Percentiles rank a stretch among this genome's conserved stretches.
Evolutionary conservation across 2,797 vertebrate species (phyloP).

Genomic region (Sphenodon punctatus): DNA sequence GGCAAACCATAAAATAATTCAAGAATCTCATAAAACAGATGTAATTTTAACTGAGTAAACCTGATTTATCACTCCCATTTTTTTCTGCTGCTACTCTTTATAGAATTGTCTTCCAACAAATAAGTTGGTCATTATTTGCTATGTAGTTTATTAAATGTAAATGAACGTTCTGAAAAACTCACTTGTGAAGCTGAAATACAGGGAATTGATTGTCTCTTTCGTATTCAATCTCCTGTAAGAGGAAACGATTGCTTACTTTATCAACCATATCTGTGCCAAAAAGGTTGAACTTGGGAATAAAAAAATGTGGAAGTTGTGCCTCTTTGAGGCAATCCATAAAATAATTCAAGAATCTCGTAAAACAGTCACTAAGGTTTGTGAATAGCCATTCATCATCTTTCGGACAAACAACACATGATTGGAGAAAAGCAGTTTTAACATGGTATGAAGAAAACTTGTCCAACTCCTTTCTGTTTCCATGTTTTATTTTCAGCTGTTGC

Average conservation of each 20-base stretch:
- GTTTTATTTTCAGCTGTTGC: constrained; percentile 68
- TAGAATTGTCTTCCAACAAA: background rate
- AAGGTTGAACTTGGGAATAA: constrained; percentile 74
- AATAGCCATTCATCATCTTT: constrained; percentile 60
- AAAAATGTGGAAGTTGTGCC: constrained; percentile 66
- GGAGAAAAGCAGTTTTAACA: constrained; percentile 75
- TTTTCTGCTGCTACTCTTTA: background rate
- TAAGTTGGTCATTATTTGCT: background rate
- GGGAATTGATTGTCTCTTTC: constrained; percentile 70
- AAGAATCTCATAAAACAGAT: constrained; percentile 69
- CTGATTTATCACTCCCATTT: too few species aligned
- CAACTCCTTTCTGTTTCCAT: constrained; percentile 33
- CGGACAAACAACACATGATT: constrained; percentile 44
- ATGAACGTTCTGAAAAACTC: background rate
- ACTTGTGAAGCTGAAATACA: constrained; percentile 51
- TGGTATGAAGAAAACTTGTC: constrained; percentile 74
- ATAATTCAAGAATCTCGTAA: constrained; percentile 53
- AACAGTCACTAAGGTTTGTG: constrained; percentile 50
- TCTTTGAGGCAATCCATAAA: constrained; percentile 66
- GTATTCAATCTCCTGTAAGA: constrained; percentile 60
- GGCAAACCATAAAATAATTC: constrained; percentile 59
- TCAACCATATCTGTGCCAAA: constrained; percentile 50
- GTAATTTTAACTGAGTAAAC: too few species aligned
- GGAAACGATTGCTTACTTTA: constrained; percentile 47
- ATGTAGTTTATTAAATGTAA: background rate